phyloP scores from a whole-genome alignment of 2,888 invertebrate species.

The Allolobophora icterica region DNA sequence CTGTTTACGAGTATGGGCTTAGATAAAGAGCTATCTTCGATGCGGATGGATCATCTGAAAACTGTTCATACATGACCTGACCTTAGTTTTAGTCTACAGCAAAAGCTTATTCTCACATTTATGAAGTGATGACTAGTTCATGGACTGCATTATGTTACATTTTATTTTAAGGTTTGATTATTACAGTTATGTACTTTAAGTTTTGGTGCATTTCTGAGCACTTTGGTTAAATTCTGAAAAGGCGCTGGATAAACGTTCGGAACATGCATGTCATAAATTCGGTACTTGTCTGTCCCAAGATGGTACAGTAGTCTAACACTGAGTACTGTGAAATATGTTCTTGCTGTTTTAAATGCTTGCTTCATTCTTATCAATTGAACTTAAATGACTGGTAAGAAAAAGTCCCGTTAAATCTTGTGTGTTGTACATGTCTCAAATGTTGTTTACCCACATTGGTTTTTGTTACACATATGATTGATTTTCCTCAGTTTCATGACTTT shows the following conservation, averaged over 20 bases:
- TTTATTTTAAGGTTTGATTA: not conserved
- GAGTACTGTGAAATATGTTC: not conserved
- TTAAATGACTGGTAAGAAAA: not conserved
- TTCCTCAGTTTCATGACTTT: not conserved
- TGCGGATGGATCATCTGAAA: not conserved
- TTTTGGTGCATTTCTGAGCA: not conserved
- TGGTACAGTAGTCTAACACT: not conserved
- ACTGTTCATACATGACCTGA: not conserved
- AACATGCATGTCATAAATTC: not conserved
- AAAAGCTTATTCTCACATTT: not conserved
- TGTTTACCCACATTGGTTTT: not conserved
- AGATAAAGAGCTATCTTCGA: not conserved
- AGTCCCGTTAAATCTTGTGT: not conserved
- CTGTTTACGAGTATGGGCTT: not conserved
- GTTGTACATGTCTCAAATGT: not conserved
- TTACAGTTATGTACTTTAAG: not conserved
- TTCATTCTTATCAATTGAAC: conserved; percentile 14
- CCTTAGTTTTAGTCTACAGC: not conserved
- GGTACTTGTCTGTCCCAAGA: not conserved
- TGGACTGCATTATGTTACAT: not conserved
- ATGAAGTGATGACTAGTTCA: not conserved
- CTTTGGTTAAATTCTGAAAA: not conserved
- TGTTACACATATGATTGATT: not conserved
- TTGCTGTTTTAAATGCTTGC: conserved; percentile 17
- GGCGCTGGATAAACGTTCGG: not conserved